Base-by-base conservation (phyloP, 1,140 invertebrate species). In the Eciton burchellii region DNA sequence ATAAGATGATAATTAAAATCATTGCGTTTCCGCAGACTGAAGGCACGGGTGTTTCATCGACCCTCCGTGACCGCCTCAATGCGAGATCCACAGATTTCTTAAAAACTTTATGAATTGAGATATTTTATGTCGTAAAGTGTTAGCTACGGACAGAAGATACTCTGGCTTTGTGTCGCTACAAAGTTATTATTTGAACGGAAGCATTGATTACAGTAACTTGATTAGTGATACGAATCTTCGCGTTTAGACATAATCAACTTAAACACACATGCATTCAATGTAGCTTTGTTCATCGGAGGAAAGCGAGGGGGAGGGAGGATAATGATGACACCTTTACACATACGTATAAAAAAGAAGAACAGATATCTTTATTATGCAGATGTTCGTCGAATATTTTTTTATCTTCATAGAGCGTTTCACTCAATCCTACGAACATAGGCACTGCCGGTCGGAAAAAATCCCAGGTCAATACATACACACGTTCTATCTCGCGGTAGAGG, bases 401-500 rank as follows among this genome's bases (percentile, higher is more conserved):
- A 88, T 85, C 81, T 66, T 76, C 47, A 73, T 73, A 86, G 73
- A 76, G 76, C 63, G 54, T 86, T 76, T 79, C 60, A 77, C 73
- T 77, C 74, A 79, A 68, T 79, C 63, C 35, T 77, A 56, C 56
- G 35, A 79, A 68, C 73, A 62, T 41, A 76, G 47, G 45, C 57
- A 76, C 56, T 74, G 49, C 84, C 84, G 84, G 79, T 87, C 86
- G 88, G 88, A 82, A 86, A 85, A 82, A 85, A 82, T 88, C 72
- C 62, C 83, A 88, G 88, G 90, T 91, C 88, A 91, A 91, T 90
- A 90, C 79, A 84, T 90, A 90, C 84, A 86, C 85, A 87, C 77
- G 73, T 82, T 86, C 90, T 92, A 92, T 91, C 90, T 82, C 79
- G 68, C 57, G 16, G 19, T 26, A 21, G 63, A 71, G 72, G 57